These are phyloP conservation scores for Molorchus minor DNA, from an alignment of 2,888 invertebrate species.

Conservation along the genomic window DNA sequence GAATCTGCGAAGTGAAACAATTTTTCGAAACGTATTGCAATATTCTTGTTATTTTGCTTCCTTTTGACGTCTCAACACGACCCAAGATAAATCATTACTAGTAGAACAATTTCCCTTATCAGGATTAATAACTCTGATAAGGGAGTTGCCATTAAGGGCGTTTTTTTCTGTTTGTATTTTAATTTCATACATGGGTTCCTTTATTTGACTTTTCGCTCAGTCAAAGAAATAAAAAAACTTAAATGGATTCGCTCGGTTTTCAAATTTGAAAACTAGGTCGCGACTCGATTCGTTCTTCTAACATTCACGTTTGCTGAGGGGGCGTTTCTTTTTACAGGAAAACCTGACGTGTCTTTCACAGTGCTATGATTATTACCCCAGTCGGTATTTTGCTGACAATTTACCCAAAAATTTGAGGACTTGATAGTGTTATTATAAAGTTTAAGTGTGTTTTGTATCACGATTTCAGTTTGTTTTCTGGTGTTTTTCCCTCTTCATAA, in stretches of 20 bases:
- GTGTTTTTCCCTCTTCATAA: background rate
- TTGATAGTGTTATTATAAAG: background rate
- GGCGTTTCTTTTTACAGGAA: background rate
- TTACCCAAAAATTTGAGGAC: background rate
- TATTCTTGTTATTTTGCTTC: too few relatives aligned
- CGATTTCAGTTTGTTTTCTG: background rate
- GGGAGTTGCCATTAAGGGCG: too few relatives aligned
- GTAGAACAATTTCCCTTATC: too few relatives aligned
- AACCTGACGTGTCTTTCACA: too few relatives aligned
- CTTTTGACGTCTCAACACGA: too few relatives aligned
- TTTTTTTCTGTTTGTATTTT: conserved; percentile 4
- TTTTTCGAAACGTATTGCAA: too few relatives aligned
- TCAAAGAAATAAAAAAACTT: background rate
- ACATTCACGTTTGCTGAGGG: background rate
- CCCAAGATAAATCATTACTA: too few relatives aligned
- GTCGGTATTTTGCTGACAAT: background rate
- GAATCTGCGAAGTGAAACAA: too few relatives aligned
- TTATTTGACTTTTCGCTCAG: conserved; percentile 1
- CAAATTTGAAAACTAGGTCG: conserved; percentile 11
- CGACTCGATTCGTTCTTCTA: background rate
- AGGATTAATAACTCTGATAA: too few relatives aligned
- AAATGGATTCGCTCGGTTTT: conserved; percentile 1
- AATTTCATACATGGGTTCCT: conserved; percentile 10
- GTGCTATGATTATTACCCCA: background rate
- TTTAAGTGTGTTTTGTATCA: background rate